A percentile compares a stretch with the other conserved stretches of the same genome.
Conservation (phyloP, 2,797 vertebrate genomes). For the Peromyscus aztecus region DNA sequence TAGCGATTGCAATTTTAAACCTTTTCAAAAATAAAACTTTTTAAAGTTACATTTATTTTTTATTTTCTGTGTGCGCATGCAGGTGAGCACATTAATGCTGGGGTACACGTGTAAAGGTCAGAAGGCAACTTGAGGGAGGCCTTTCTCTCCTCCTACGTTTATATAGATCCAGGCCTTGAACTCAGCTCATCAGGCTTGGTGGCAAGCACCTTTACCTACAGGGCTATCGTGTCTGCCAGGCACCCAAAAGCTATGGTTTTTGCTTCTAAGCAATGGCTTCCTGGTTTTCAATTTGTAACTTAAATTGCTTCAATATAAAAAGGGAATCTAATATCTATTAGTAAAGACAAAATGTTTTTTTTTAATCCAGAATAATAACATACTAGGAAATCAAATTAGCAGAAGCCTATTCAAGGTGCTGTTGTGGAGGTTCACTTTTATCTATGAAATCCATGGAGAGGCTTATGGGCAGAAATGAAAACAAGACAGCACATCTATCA, state of each 20-base stretch:
- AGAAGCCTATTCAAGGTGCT: conserved; percentile 31
- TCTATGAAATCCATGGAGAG: conserved; percentile 1
- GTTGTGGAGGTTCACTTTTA: neutral
- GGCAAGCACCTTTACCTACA: neutral
- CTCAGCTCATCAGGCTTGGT: neutral
- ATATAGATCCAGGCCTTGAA: neutral
- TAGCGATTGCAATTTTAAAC: conserved; percentile 60
- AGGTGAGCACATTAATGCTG: neutral
- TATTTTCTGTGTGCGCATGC: neutral
- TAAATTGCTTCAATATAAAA: conserved; percentile 58
- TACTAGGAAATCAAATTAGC: conserved; percentile 12
- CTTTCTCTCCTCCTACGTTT: neutral
- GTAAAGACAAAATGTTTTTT: conserved; percentile 46
- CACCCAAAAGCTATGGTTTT: neutral
- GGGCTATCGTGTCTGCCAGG: neutral
- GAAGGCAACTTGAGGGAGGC: neutral
- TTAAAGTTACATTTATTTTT: neutral
- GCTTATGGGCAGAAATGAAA: conserved; percentile 46
- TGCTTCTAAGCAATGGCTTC: conserved; percentile 41
- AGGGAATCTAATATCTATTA: neutral
- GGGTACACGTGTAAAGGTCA: neutral
- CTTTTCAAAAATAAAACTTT: conserved; percentile 28
- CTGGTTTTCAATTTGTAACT: conserved; percentile 46
- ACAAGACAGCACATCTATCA: conserved; percentile 7
- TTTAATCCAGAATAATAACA: neutral